Evolutionary conservation across 2,113 vertebrate species (phyloP).

Genomic region (Muntiacus reevesi): DNA sequence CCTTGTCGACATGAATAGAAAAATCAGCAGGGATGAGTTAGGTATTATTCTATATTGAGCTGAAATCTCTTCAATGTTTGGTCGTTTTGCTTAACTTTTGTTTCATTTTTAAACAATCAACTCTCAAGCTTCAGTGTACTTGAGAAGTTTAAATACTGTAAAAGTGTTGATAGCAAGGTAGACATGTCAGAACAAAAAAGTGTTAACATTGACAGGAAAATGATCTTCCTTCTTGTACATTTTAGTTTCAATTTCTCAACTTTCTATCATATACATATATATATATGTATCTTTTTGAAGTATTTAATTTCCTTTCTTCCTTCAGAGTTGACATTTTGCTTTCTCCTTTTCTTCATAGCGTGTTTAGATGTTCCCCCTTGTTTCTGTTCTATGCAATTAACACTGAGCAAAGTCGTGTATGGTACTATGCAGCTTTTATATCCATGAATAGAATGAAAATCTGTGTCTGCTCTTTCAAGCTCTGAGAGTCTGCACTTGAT

Average conservation of each 20-base stretch:
- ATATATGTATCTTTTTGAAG: not conserved
- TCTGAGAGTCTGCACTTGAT: constrained; percentile 5
- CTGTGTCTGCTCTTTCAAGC: constrained; percentile 22
- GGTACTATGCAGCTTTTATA: not conserved
- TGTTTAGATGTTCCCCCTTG: not conserved
- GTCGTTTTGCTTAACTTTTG: constrained; percentile 46
- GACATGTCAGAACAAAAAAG: constrained; percentile 20
- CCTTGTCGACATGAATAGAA: constrained; percentile 43
- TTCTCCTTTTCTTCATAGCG: not conserved
- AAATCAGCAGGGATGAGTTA: constrained; percentile 54
- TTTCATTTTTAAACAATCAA: constrained; percentile 47
- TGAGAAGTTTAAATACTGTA: constrained; percentile 47
- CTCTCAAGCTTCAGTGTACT: not conserved
- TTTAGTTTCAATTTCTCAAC: constrained; percentile 30
- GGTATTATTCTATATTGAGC: constrained; percentile 33
- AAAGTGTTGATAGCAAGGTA: not conserved
- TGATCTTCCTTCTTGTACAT: not conserved
- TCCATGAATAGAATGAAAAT: constrained; percentile 25
- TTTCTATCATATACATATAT: not conserved
- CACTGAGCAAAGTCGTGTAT: constrained; percentile 3
- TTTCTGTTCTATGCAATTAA: constrained; percentile 40
- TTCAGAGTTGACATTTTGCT: constrained; percentile 27
- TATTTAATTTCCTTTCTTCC: constrained; percentile 3
- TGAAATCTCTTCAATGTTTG: constrained; percentile 22
- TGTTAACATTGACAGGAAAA: constrained; percentile 9